Evolutionary conservation across 23 tunicate species (phyloP), one percentile per base, ranked within the genome.

Genomic region (Ascidia mentula): DNA sequence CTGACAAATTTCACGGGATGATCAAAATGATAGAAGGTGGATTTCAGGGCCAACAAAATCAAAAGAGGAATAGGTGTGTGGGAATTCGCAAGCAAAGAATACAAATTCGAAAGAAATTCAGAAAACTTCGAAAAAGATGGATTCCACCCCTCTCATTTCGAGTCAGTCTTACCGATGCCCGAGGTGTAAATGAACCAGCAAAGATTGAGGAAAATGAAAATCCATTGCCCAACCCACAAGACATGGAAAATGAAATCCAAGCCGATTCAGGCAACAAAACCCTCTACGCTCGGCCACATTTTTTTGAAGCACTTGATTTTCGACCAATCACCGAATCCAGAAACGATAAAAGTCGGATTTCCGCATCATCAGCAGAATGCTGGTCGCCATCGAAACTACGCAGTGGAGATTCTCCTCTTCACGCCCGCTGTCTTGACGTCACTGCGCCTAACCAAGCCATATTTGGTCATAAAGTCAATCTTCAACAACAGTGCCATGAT

Each of bases 311-410:
- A 53, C 7, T 53, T 9, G 65, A 53, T 9, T 9, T 53, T 3
- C 22, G 13, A 5, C 65, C 22, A 28, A 53, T 53, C 22, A 53
- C 65, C 4, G 65, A 53, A 53, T 3, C 65, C 24, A 28, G 65
- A 5, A 9, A 20, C n/a, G n/a, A n/a, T 3, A 53, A 53, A 26
- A 28, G 65, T 20, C 65, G 28, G 4, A 20, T 53, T 28, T 53
- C 65, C 13, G 13, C 65, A 53, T 53, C 65, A 28, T 53, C 65
- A 3, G 2, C 65, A 20, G 65, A 53, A 53, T 53, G 65, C 24
- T 53, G 65, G 65, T 53, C 65, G 24, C 65, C 65, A 5, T 53
- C 65, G 13, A 53, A 53, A 53, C 65, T 53, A 20, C 65, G 65
- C 65, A 53, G 65, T 53, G 65, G 65, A 53, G 13, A 6, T 9